Base-by-base conservation (phyloP, 2,797 vertebrate genomes). In the Dendrocincla fuliginosa region DNA sequence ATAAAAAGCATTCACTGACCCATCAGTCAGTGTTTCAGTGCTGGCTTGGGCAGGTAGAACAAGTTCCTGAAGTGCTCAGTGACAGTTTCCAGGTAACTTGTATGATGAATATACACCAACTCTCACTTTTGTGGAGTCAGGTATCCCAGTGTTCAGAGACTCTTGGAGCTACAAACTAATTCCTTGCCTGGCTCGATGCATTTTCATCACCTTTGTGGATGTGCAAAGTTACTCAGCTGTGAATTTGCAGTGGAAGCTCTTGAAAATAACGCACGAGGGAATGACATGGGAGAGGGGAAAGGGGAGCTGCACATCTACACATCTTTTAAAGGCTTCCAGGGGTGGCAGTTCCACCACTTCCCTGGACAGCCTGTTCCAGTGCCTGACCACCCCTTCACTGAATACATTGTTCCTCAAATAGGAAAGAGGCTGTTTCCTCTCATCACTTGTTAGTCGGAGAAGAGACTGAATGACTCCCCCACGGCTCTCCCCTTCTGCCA, bases 11-110 rank as follows among this genome's bases (percentile, higher is more conserved):
- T 41, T 71, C 47, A 10, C 52, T 49, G 68, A 16, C 39, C 28
- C 42, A 67, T 87, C 84, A 83, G 81, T 87, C 75, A 87, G 42
- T 76, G 55, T 82, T 90, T 79, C 42, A 59, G 64, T 55, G 61
- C 85, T 60, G 64, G 41, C 33, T 46, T 63, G 67, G 71, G 75
- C 60, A 95, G 46, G 71, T 60, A 28, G 53, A 89, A 87, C 61
- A 74, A 74, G 56, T 59, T 83, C 63, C 49, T 18, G 8, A 53
- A 87, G 68, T 35, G 47, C 93, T 91, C 68, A 76, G 59, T 79
- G 92, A 25, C 70, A 59, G 19, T 39, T 86, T 65, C 28, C 76
- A 88, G 75, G 67, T 82, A 87, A 73, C 68, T 67, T 60, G 16
- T 3, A 30, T 74, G 69, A 93, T 75, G 68, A 87, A 87, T 92